phyloP scores from a whole-genome alignment of 2,797 vertebrate genomes.

The Brachymystax lenok region DNA sequence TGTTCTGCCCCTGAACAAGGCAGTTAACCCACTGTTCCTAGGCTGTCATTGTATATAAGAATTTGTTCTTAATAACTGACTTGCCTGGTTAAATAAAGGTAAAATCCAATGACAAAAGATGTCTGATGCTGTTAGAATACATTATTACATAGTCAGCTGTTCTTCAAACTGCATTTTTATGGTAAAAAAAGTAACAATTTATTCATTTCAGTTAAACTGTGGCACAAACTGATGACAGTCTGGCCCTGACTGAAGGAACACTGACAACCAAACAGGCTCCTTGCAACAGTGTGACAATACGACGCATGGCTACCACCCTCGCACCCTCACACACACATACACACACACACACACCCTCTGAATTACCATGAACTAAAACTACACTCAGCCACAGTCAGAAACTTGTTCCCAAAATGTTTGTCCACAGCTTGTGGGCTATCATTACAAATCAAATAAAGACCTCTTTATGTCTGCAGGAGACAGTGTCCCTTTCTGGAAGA shows the following conservation, averaged over 20 bases:
- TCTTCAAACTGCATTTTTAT: not conserved
- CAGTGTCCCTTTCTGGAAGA: conserved; percentile 77
- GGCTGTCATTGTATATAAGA: too few species aligned
- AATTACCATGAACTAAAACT: conserved; percentile 39
- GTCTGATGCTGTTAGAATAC: not conserved
- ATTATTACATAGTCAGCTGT: not conserved
- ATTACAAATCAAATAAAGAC: conserved; percentile 79
- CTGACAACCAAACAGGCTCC: conserved; percentile 18
- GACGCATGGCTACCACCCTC: conserved; percentile 12
- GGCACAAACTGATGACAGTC: not conserved
- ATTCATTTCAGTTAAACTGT: not conserved
- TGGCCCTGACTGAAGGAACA: not conserved
- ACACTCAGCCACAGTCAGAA: conserved; percentile 58
- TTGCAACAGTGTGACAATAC: conserved; percentile 38
- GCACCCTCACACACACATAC: not conserved
- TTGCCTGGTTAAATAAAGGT: too few species aligned
- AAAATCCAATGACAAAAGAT: not conserved
- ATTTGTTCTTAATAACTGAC: not conserved
- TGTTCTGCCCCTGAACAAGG: too few species aligned
- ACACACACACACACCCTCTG: conserved; percentile 32
- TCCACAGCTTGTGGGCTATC: conserved; percentile 66
- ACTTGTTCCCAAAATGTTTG: conserved; percentile 70
- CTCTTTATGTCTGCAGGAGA: conserved; percentile 72
- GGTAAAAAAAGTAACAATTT: not conserved
- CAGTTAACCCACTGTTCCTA: too few species aligned